Conservation (phyloP, 2,797 vertebrate genomes). For the Cottoperca gobio region DNA sequence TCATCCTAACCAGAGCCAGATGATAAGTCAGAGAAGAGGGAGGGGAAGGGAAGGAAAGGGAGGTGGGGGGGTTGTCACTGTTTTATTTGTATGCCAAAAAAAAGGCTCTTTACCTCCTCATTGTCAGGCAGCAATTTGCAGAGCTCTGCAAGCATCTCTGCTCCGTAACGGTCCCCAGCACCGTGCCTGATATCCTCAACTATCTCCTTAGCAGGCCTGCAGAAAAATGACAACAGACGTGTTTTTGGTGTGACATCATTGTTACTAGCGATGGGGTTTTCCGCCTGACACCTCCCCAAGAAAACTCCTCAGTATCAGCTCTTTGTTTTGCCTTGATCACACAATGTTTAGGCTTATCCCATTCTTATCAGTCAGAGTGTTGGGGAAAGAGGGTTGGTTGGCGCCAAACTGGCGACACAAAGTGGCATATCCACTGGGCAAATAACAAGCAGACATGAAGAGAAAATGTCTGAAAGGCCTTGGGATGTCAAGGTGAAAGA, state of each 20-base stretch:
- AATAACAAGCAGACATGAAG: conserved; percentile 60
- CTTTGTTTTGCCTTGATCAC: conserved; percentile 47
- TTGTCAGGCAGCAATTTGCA: conserved; percentile 87
- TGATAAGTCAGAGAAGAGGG: conserved; percentile 43
- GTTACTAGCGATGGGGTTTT: conserved; percentile 10
- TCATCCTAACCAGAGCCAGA: conserved; percentile 77
- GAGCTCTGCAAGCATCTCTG: conserved; percentile 86
- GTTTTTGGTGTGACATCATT: conserved; percentile 56
- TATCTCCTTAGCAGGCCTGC: conserved; percentile 85
- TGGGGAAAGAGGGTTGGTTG: conserved; percentile 21
- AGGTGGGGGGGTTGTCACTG: conserved; percentile 29
- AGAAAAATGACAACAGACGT: conserved; percentile 34
- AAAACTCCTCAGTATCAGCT: conserved; percentile 24
- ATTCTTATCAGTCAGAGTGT: conserved; percentile 67
- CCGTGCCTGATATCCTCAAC: conserved; percentile 86
- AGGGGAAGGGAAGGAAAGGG: not conserved
- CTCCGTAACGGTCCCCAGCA: conserved; percentile 82
- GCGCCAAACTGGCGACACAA: conserved; percentile 65
- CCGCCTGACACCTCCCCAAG: not conserved
- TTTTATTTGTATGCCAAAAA: conserved; percentile 51
- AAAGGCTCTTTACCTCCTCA: conserved; percentile 84
- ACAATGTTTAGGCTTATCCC: conserved; percentile 49
- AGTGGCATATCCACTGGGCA: conserved; percentile 54
- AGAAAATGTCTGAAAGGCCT: conserved; percentile 29
- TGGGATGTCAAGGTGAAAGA: conserved; percentile 59